Evolutionary conservation across 2,113 vertebrate genomes (phyloP), one percentile per base, ranked within the genome.

Genomic region (Parotia lawesii): DNA sequence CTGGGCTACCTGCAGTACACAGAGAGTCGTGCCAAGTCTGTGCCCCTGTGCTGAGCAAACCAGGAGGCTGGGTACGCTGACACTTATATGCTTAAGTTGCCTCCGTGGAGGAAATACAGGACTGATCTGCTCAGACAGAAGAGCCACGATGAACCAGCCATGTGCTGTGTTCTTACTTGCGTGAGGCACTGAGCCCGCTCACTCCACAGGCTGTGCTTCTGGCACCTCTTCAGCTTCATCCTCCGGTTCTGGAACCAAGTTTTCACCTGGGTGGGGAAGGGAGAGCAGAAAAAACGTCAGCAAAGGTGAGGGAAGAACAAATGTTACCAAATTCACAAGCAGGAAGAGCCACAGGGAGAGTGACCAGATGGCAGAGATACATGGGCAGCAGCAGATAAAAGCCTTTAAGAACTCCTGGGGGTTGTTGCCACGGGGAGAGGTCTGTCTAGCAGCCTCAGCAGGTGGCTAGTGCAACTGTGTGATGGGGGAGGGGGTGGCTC

Each of bases 231-330:
- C 31, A 98, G 91, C 90, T 98, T 98, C 98, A 98, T 98, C 87
- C 98, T 97, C n/a, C 98, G 85, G 80, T 98, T 98, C 92, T 98
- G 98, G 92, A 98, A 98, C 98, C 98, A 98, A 2, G 98, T 98
- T 95, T 98, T 98, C 50, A 98, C 98, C 98, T 98, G 65, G 4
- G 6, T 44, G 28, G 48, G 48, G 18, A 89, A 51, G 27, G 21
- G 35, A 71, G 48, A 83, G 47, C 37, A 23, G 51, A 38, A 15
- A 51, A 81, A 85, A 60, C 5, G 31, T 93, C 77, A 87, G 77
- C 33, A 70, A 93, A 84, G 31, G n/a, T 48, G 45, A 83, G 31
- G 45, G 33, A 78, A 84, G 40, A 81, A 40, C 14, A 35, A 85
- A 73, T 3, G 29, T 38, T 85, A 51, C 40, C 60, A 33, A 74